Evolutionary conservation across 37 sponge, comb jelly and placozoan species (phyloP).

Genomic region (Bolinopsis microptera): DNA sequence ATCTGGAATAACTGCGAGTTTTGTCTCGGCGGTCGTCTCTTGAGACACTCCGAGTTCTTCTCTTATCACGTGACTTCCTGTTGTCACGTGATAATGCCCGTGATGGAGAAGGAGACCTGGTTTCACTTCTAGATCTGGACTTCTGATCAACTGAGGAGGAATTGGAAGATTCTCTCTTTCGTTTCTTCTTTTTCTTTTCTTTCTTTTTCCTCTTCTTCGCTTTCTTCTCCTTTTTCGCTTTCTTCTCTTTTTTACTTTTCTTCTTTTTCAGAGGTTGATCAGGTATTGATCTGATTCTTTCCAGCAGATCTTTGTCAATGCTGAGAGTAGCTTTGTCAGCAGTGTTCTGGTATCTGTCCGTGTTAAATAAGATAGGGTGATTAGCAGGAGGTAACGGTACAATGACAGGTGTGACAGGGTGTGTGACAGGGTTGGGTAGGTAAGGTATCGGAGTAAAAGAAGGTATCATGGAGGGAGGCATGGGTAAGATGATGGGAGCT

Average conservation of each 20-base stretch:
- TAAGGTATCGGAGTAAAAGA: neutral
- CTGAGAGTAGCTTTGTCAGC: neutral
- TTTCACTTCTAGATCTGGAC: neutral
- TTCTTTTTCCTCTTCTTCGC: conserved; percentile 42
- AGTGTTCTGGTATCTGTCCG: neutral
- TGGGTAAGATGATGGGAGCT: neutral
- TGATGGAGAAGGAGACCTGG: neutral
- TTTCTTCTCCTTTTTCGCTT: conserved; percentile 26
- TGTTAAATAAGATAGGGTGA: conserved; percentile 1
- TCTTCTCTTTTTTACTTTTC: conserved; percentile 27
- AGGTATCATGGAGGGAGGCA: neutral
- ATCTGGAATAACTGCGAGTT: neutral
- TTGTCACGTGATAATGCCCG: neutral
- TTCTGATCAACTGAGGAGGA: neutral
- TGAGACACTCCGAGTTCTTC: neutral
- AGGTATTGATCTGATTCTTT: conserved; percentile 26
- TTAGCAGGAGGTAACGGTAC: conserved; percentile 32
- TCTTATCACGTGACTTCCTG: neutral
- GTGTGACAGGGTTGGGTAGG: neutral
- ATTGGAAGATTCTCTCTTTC: neutral
- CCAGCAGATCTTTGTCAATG: neutral
- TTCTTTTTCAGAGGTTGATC: neutral
- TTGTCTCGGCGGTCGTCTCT: neutral
- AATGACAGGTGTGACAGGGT: neutral
- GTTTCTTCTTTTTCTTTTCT: conserved; percentile 40